Conservation (phyloP, 2,888 invertebrate species). For the Amphiduros pacificus region DNA sequence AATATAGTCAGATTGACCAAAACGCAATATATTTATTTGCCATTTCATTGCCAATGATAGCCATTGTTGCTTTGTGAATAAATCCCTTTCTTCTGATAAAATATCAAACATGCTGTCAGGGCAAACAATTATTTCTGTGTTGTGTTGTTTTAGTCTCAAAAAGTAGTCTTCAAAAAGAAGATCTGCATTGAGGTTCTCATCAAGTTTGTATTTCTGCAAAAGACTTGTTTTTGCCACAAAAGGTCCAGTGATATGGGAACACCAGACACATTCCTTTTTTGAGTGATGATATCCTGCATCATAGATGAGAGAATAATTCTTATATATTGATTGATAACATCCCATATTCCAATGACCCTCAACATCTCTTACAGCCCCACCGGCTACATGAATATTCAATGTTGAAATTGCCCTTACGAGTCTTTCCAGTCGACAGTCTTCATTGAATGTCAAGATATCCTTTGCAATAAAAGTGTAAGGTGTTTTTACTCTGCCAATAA, state of each 20-base stretch:
- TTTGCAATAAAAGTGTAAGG: slow-evolving; percentile 42
- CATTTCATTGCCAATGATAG: slow-evolving; percentile 23
- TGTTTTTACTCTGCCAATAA: slow-evolving; percentile 35
- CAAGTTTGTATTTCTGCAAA: slow-evolving; percentile 31
- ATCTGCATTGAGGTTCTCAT: slow-evolving; percentile 25
- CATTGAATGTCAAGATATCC: slow-evolving; percentile 36
- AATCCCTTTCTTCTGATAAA: background rate
- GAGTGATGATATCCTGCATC: slow-evolving; percentile 46
- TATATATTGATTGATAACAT: slow-evolving; percentile 43
- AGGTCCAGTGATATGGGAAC: slow-evolving; percentile 48
- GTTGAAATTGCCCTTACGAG: slow-evolving; percentile 40
- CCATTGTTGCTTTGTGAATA: slow-evolving; percentile 14
- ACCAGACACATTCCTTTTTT: slow-evolving; percentile 45
- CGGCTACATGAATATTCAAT: slow-evolving; percentile 35
- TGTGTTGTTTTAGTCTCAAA: slow-evolving; percentile 31
- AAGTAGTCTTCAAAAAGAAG: slow-evolving; percentile 49
- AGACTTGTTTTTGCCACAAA: slow-evolving; percentile 38
- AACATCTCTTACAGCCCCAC: slow-evolving; percentile 38
- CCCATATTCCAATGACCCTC: slow-evolving; percentile 44
- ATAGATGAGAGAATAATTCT: slow-evolving; percentile 42
- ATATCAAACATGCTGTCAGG: slow-evolving; percentile 52
- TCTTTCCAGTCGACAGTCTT: slow-evolving; percentile 39
- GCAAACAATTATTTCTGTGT: slow-evolving; percentile 37
- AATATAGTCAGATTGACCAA: slow-evolving; percentile 25
- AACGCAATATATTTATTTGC: slow-evolving; percentile 25